Evolutionary conservation across 1,140 invertebrate genomes (phyloP), one percentile per base, ranked within the genome.

Genomic region (Bombus waltoni): DNA sequence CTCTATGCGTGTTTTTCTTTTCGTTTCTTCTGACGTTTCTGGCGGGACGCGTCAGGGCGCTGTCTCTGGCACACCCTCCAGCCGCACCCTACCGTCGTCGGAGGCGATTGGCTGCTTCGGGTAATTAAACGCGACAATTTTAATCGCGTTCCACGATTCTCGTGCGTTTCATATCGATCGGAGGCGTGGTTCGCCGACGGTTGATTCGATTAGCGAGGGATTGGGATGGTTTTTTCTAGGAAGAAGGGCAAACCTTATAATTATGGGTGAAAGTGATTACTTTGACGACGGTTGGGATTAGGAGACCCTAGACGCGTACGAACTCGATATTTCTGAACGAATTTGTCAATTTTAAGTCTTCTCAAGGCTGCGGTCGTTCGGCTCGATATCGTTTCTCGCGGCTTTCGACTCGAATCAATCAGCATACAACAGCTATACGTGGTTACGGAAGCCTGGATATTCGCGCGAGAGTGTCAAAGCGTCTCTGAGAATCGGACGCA

Each of bases 41-140:
- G 18, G 35, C 2, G 28, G 40, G 72, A 44, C 80, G n/a, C 81
- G 70, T 65, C 47, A 83, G 90, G 90, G 88, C 88, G 83, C 32
- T 62, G 59, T 62, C 66, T 62, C 66, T 62, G 91, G 87, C 91
- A 81, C 91, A 87, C 91, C 91, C 90, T 89, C 81, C 11, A 73
- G 88, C 91, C 91, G 90, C 92, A 86, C 92, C 92, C 91, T 91
- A 53, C 6, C 18, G 47, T 53, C 47, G 83, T 86, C 84, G 66
- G 47, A 68, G 62, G 71, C 28, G 68, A 57, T 70, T 70, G 59
- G 65, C 65, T 71, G 79, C 65, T 76, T 9, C 80, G 66, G 40
- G 71, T 85, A 89, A 90, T 89, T 88, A 86, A 82, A 81, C 82
- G 82, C 82, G 77, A 83, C 66, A 81, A 80, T 74, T 86, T 84